Percentiles rank a stretch among this genome's conserved stretches.
Conservation (phyloP, 2,113 vertebrate species). For the Abramis brama region DNA sequence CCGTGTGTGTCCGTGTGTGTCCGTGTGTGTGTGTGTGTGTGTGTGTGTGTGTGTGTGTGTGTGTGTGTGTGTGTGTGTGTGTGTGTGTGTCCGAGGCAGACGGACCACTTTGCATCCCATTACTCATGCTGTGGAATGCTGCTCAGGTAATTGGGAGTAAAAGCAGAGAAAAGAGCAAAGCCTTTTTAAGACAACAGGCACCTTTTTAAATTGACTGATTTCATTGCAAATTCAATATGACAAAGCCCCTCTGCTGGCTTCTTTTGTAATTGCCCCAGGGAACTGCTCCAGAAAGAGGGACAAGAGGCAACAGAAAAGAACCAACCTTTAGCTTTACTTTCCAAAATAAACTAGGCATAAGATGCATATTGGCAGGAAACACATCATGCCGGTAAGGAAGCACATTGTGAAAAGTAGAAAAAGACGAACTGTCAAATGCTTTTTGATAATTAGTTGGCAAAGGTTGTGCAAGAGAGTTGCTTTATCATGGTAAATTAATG, state of each 20-base stretch:
- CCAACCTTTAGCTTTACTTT: neutral
- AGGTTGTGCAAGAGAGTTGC: neutral
- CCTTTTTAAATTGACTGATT: slow-evolving; percentile 48
- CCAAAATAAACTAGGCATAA: neutral
- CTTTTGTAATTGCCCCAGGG: slow-evolving; percentile 42
- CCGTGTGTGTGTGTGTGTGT: neutral
- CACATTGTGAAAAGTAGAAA: neutral
- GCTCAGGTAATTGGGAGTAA: slow-evolving; percentile 45
- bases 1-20: slow-evolving; percentile 1
- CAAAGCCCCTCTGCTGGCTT: slow-evolving; percentile 21
- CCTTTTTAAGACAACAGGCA: slow-evolving; percentile 33
- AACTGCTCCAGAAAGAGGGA: slow-evolving; percentile 13
- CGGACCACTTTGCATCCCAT: slow-evolving; percentile 33
- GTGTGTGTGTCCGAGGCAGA: slow-evolving; percentile 3
- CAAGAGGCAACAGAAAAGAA: neutral
- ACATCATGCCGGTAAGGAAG: neutral
- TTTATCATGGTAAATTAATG: neutral
- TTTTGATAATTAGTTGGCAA: slow-evolving; percentile 29
- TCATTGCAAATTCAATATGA: slow-evolving; percentile 46
- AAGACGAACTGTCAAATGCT: neutral
- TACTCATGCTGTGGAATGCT: slow-evolving; percentile 26
- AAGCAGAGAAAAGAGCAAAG: slow-evolving; percentile 20
- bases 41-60: neutral
- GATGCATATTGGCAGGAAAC: slow-evolving; percentile 8
- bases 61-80: slow-evolving; percentile 20